Conservation (phyloP, 2,797 vertebrate species). For the Myoxocephalus aenaeus region DNA sequence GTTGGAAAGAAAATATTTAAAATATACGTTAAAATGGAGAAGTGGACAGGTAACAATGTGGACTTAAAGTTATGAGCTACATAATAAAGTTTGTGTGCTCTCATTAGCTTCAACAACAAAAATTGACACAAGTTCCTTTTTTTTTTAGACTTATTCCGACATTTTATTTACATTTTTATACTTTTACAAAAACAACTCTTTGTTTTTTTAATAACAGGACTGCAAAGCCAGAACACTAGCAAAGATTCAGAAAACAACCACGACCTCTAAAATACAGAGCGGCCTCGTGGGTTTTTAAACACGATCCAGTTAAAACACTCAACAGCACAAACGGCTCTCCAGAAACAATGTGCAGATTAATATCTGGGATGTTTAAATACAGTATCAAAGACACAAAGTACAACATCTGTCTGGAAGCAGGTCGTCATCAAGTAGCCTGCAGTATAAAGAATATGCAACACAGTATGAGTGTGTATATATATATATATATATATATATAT, state of each 20-base stretch:
- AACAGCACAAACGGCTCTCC: constrained; percentile 53
- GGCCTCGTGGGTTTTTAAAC: constrained; percentile 67
- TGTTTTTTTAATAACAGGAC: constrained; percentile 69
- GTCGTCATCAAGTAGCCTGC: constrained; percentile 83
- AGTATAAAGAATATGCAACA: constrained; percentile 93
- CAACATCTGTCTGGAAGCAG: constrained; percentile 86
- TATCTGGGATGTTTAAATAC: constrained; percentile 86
- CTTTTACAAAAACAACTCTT: constrained; percentile 76
- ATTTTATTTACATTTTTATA: constrained; percentile 79
- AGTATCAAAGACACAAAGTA: constrained; percentile 95
- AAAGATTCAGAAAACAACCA: constrained; percentile 75
- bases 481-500: constrained; percentile 86
- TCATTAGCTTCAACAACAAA: not conserved
- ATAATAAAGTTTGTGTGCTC: not conserved
- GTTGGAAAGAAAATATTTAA: too few species aligned
- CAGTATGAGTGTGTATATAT: constrained; percentile 76
- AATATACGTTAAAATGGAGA: too few species aligned
- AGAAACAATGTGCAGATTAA: constrained; percentile 27
- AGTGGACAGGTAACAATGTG: too few species aligned
- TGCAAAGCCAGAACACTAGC: constrained; percentile 78
- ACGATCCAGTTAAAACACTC: constrained; percentile 78
- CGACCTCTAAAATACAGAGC: constrained; percentile 69
- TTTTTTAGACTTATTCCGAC: constrained; percentile 40
- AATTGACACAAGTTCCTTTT: constrained; percentile 21
- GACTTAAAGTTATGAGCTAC: not conserved